phyloP scores from a whole-genome alignment of 2,113 vertebrate species.

The Scortum barcoo region DNA sequence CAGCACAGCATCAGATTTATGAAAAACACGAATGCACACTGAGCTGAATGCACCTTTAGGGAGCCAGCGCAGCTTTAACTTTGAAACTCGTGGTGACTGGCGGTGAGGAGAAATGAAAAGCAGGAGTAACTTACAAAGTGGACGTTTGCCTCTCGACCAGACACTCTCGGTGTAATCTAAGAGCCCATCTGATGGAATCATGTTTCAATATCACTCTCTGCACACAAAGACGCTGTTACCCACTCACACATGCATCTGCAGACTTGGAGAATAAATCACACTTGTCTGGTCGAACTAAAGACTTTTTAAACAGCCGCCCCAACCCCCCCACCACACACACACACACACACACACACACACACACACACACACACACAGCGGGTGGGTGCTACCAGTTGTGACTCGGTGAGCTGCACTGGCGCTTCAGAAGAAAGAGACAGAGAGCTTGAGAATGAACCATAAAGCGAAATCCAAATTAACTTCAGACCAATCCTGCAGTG shows the following conservation, averaged over 20 bases:
- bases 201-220: slow-evolving; percentile 64
- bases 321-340: too few species aligned
- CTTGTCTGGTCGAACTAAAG: slow-evolving; percentile 83
- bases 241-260: slow-evolving; percentile 62
- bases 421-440: slow-evolving; percentile 69
- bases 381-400: slow-evolving; percentile 49
- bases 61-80: slow-evolving; percentile 25
- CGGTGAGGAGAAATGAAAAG: slow-evolving; percentile 46
- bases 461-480: slow-evolving; percentile 89
- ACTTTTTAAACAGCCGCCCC: slow-evolving; percentile 77
- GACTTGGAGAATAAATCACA: slow-evolving; percentile 76
- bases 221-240: slow-evolving; percentile 62
- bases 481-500: slow-evolving; percentile 86
- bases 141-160: slow-evolving; percentile 52
- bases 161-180: slow-evolving; percentile 51
- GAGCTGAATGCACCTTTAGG: slow-evolving; percentile 8
- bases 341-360: too few species aligned
- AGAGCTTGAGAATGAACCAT: slow-evolving; percentile 80
- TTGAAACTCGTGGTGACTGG: slow-evolving; percentile 9
- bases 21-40: not conserved
- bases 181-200: slow-evolving; percentile 61
- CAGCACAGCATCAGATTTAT: not conserved
- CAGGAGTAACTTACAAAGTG: slow-evolving; percentile 56
- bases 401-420: slow-evolving; percentile 60
- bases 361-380: slow-evolving; percentile 12